Evolutionary conservation across 2,113 vertebrate species (phyloP), one percentile per base, ranked within the genome.

Genomic region (Brachypodius melanocephalos): DNA sequence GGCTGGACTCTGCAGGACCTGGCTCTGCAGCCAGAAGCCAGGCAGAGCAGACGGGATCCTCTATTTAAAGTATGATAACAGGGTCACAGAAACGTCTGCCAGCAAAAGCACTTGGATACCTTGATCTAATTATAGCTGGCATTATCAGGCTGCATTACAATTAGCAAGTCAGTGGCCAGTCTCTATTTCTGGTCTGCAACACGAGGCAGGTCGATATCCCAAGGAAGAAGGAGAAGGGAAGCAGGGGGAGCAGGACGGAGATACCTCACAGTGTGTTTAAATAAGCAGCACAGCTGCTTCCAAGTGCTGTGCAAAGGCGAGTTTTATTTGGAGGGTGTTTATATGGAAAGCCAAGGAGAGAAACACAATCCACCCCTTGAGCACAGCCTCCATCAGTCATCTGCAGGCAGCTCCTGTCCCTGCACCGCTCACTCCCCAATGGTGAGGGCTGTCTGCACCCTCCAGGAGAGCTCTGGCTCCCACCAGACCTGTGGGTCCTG

Each of bases 101-200:
- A 96, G 92, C 68, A 81, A 76, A 67, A 77, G 20, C 4, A 1
- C 61, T 90, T 63, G 46, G 61, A 91, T 86, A 75, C 6, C 4
- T 58, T 55, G 24, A 72, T 91, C 92, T 97, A 95, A 95, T 96
- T 93, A 92, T 79, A 96, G 78, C 7, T 91, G 88, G 88, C 83
- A 89, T 93, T 95, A 96, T 91, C 89, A 92, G 72, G 87, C 90
- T 88, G 89, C 77, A 52, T 62, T 48, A 72, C 92, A 91, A 94
- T 88, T 84, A 96, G 89, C 54, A 40, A 89, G 78, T 46, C 25
- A 19, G 74, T 45, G 94, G 74, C 79, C 48, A 46, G 49, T 58
- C 77, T 87, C 93, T 89, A 79, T 93, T 96, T 91, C 84, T 79
- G 91, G 58, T 16, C 73, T 32, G 66, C 38, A 29, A 58, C 92